phyloP scores from a whole-genome alignment of 2,888 invertebrate genomes.

The Yponomeuta plumbellus region DNA sequence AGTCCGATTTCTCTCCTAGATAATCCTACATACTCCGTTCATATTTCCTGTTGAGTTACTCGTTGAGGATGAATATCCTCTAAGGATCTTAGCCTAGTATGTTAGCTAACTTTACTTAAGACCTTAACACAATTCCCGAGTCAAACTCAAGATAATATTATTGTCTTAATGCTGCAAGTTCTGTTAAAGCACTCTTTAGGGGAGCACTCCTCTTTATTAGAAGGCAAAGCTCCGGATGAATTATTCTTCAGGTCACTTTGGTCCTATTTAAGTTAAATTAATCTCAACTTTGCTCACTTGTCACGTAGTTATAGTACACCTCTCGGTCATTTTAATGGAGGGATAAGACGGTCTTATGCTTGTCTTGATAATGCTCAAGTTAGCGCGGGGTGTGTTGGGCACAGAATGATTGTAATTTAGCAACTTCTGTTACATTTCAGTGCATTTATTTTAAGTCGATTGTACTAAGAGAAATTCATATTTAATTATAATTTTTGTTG shows the following conservation, averaged over 20 bases:
- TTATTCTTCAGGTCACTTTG: conserved; percentile 73
- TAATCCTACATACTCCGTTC: no score
- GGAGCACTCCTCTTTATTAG: conserved; percentile 71
- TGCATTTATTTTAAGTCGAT: no score
- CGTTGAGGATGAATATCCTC: no score
- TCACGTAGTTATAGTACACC: conserved; percentile 18
- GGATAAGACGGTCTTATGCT: conserved; percentile 11
- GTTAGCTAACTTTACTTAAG: conserved; percentile 12
- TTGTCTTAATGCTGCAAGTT: conserved; percentile 71
- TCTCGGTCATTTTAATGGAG: conserved; percentile 14
- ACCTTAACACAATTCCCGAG: conserved; percentile 31
- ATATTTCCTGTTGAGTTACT: no score
- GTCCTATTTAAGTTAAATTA: conserved; percentile 71
- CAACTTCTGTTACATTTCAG: no score
- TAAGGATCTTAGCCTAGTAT: no score
- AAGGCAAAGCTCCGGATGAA: conserved; percentile 56
- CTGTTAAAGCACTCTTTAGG: conserved; percentile 59
- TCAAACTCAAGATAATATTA: conserved; percentile 52
- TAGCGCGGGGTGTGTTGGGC: not conserved
- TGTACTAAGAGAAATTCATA: no score
- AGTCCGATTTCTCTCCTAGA: no score
- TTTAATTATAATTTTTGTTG: no score
- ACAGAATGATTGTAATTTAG: no score
- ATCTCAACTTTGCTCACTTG: conserved; percentile 49
- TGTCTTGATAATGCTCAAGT: conserved; percentile 9